Evolutionary conservation across 2,888 invertebrate genomes (phyloP).

Genomic region (Sarcophaga rosellei): DNA sequence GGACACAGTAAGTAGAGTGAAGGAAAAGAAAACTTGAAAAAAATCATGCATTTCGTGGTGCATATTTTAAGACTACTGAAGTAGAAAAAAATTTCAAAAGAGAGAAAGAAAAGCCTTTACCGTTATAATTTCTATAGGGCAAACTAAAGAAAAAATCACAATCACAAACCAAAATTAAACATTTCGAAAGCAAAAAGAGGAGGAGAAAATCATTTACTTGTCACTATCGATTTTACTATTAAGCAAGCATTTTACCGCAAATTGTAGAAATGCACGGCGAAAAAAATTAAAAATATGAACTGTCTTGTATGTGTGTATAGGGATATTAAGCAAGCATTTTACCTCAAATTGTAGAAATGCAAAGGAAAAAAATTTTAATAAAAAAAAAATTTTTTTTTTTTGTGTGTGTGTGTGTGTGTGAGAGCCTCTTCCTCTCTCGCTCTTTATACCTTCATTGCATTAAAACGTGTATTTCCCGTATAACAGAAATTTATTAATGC

Average conservation of each 20-base stretch:
- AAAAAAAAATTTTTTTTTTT: too few relatives aligned
- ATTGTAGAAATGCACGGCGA: slow-evolving; percentile 5
- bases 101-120: neutral
- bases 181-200: neutral
- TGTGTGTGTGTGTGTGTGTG: too few relatives aligned
- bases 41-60: slow-evolving; percentile 3
- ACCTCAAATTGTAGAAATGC: too few relatives aligned
- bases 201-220: slow-evolving; percentile 20
- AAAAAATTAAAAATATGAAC: neutral
- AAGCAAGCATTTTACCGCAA: slow-evolving; percentile 4
- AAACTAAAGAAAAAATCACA: slow-evolving; percentile 22
- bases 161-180: neutral
- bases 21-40: neutral
- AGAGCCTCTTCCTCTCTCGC: neutral
- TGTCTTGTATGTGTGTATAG: neutral
- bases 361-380: too few relatives aligned
- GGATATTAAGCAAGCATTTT: neutral
- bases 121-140: slow-evolving; percentile 28
- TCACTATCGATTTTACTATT: slow-evolving; percentile 59
- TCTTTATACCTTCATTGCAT: neutral
- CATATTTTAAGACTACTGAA: slow-evolving; percentile 28
- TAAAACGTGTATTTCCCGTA: neutral
- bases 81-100: neutral
- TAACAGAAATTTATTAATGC: slow-evolving; percentile 1
- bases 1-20: slow-evolving; percentile 31